Evolutionary conservation across 2,888 invertebrate species (phyloP).

Genomic region (Archips xylosteana): DNA sequence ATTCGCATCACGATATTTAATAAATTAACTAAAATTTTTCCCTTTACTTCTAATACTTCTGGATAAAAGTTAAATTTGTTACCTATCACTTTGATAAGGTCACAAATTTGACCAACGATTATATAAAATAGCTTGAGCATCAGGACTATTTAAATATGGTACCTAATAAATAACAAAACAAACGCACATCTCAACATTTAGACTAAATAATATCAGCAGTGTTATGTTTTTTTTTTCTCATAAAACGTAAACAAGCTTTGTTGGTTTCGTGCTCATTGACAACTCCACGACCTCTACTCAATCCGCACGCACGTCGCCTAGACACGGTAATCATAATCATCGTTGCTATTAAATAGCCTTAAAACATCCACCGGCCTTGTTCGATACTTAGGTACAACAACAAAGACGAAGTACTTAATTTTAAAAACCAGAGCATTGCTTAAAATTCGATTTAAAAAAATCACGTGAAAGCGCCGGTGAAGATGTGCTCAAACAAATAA

Average conservation of each 20-base stretch:
- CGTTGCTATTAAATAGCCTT: slow-evolving; percentile 53
- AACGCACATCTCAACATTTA: background rate
- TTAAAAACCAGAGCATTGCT: slow-evolving; percentile 17
- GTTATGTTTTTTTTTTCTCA: background rate
- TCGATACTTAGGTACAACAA: slow-evolving; percentile 41
- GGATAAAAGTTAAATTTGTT: background rate
- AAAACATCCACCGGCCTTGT: slow-evolving; percentile 60
- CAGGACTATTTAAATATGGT: background rate
- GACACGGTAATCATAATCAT: slow-evolving; percentile 52
- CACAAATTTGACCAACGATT: background rate
- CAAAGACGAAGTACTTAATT: slow-evolving; percentile 10
- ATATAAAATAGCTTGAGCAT: background rate
- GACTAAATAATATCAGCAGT: background rate
- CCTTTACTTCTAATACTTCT: background rate
- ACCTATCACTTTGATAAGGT: too few relatives aligned
- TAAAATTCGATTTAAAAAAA: slow-evolving; percentile 55
- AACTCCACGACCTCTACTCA: slow-evolving; percentile 35
- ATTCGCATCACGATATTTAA: background rate
- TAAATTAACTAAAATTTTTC: background rate
- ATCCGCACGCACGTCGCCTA: slow-evolving; percentile 45
- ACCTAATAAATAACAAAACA: background rate
- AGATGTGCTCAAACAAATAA: slow-evolving; percentile 45
- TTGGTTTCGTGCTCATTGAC: slow-evolving; percentile 38
- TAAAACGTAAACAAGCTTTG: slow-evolving; percentile 16
- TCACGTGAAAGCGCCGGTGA: slow-evolving; percentile 63